Conservation (phyloP, 2,888 invertebrate species). For the Aproaerema taeniolella region DNA sequence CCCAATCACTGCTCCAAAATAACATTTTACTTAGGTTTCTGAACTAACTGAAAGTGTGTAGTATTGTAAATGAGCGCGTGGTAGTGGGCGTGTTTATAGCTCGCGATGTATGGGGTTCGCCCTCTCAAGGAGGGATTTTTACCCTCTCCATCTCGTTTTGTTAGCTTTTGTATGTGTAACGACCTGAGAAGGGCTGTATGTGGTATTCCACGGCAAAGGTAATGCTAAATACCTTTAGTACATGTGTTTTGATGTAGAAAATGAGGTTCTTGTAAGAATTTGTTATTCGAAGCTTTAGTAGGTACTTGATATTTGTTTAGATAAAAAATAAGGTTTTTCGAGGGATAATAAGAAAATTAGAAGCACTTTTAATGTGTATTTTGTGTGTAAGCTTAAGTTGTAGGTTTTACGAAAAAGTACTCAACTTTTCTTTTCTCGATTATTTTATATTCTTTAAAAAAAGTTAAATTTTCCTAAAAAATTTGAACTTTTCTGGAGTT, state of each 20-base stretch:
- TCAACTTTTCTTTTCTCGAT: too few relatives aligned
- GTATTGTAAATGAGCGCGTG: not conserved
- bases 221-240: too few relatives aligned
- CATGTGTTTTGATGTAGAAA: too few relatives aligned
- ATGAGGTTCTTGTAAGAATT: not conserved
- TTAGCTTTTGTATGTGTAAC: conserved; percentile 2
- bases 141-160: not conserved
- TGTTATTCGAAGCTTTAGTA: not conserved
- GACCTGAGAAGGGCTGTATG: not conserved
- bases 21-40: too few relatives aligned
- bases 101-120: not conserved
- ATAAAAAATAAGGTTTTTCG: not conserved
- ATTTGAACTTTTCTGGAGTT: too few relatives aligned
- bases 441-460: too few relatives aligned
- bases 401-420: too few relatives aligned
- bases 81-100: not conserved
- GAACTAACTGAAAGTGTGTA: not conserved
- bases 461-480: too few relatives aligned
- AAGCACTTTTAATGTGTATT: too few relatives aligned
- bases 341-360: too few relatives aligned
- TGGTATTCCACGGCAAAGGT: not conserved
- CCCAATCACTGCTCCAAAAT: too few relatives aligned
- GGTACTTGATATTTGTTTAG: not conserved
- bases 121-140: not conserved
- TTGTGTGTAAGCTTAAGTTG: too few relatives aligned